These are phyloP conservation scores for Caenorhabditis virilis DNA, from an alignment of 2,888 invertebrate species.

Conservation along the genomic window DNA sequence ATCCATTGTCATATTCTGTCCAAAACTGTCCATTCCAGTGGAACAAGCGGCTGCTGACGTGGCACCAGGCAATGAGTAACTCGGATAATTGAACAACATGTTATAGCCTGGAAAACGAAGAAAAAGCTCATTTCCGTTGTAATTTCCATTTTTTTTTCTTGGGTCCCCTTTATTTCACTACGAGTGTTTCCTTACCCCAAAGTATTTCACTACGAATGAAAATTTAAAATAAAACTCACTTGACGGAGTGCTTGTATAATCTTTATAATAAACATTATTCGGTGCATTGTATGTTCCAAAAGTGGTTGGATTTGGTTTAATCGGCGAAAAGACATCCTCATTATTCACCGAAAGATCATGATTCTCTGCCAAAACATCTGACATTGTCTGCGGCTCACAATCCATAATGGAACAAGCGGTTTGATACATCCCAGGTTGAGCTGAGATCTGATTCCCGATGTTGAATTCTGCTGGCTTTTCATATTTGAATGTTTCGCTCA, in stretches of 20 bases:
- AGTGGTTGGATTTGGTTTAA: not conserved
- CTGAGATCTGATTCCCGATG: conserved; percentile 2
- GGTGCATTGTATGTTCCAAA: not conserved
- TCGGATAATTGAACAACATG: conserved; percentile 38
- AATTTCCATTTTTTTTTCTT: not conserved
- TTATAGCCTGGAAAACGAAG: conserved; percentile 31
- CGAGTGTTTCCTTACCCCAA: not conserved
- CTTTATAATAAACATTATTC: conserved; percentile 18
- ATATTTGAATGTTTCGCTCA: conserved; percentile 9
- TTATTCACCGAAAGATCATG: not conserved
- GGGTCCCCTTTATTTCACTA: too few species aligned
- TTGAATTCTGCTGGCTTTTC: conserved; percentile 1
- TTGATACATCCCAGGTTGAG: conserved; percentile 14
- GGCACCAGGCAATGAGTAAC: conserved; percentile 8
- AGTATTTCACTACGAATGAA: too few species aligned
- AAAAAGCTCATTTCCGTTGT: not conserved
- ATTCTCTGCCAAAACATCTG: conserved; percentile 2
- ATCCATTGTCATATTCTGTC: conserved; percentile 32
- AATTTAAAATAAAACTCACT: conserved; percentile 8
- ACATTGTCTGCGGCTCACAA: conserved; percentile 5
- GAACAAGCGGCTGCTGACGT: conserved; percentile 8
- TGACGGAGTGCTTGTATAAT: conserved; percentile 13
- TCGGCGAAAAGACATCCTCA: conserved; percentile 1
- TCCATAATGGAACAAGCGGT: conserved; percentile 5
- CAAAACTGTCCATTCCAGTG: conserved; percentile 15